Base-by-base conservation (phyloP, 2,797 vertebrate genomes). In the Sebastes steindachneri region DNA sequence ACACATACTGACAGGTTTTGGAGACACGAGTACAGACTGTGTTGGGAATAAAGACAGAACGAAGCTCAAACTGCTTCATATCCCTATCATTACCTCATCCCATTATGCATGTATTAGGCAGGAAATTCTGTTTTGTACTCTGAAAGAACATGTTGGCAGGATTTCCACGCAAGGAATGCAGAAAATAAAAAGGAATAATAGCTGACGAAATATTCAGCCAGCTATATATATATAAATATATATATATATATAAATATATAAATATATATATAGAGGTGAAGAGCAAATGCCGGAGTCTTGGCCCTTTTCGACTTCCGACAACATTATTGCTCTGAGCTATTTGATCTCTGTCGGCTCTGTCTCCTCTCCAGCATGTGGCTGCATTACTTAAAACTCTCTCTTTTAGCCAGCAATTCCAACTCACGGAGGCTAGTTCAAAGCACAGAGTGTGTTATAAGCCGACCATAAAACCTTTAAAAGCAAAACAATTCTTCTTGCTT, bases 61-160 rank as follows among this genome's bases (percentile, higher is more conserved):
- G 9, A 33, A 68, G 69, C 59, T 77, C 33, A 79, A 57, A 83
- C 82, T 57, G 60, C 70, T 79, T 82, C 80, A 74, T 72, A 48
- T 76, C 45, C 31, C 77, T 70, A 71, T 82, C 86, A 83, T 90
- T 87, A 83, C 73, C 63, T 29, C 12, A 41, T 74, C 62, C 35
- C 28, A 28, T 74, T 68, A 29, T 64, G 63, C 73, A 51, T 84
- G 74, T 71, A 35, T 67, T 81, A 68, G 63, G 75, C 65, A 76
- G 69, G 70, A 86, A 80, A 91, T 88, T 87, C 65, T 80, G 82
- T 84, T 86, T 90, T 72, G 77, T 78, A 21, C 41, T 68, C 71
- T 35, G 31, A 80, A 85, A 75, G 4, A 81, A 79, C 53, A 65
- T 68, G 33, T 82, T 88, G 79, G 67, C 77, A 79, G 68, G 57